Evolutionary conservation across 2,797 vertebrate genomes (phyloP), one percentile per base, ranked within the genome.

Genomic region (Manis pentadactyla): DNA sequence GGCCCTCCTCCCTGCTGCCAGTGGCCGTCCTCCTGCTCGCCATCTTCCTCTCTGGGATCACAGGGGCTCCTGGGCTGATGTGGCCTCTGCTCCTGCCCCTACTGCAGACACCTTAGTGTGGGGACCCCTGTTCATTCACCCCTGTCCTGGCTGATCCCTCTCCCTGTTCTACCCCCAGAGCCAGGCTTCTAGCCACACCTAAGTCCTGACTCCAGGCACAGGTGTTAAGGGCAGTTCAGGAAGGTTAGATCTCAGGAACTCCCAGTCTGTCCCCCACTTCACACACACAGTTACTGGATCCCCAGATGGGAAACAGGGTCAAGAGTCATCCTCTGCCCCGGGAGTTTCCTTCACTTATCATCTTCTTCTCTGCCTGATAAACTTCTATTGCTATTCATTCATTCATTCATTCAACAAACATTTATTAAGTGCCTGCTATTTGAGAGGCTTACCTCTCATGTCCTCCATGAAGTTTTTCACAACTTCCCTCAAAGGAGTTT

Each of bases 1-100:
- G 15, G 3, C 19, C 7, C 2, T 46, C 18, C 31, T 13, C 0
- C 23, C 15, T 27, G 11, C 9, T 14, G 23, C 4, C 37, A 13
- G 7, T 6, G 17, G 9, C 37, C 55, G 53, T 69, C 3, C 0
- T 74, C 51, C 27, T 49, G 1, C 17, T 59, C 42, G 29, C 19
- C 14, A 8, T 19, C 42, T 42, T 81, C 61, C 29, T 42, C 8
- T 63, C 27, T 42, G 11, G 34, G 23, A 37, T 51, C 55, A 13
- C 0, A 21, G 73, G 29, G 4, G 1, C 25, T 66, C 18, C 15
- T 21, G 27, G 61, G 57, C 4, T 5, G 27, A 9, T 25, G 10
- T 55, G 57, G 46, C 12, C 27, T 90, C 8, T 68, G 42, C 18
- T n/a, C 69, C 49, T 34, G 18, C 10, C 55, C 17, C 61, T 6